These are phyloP conservation scores for Neolamprologus tretocephalus DNA, from an alignment of 2,113 vertebrate species.

Conservation along the genomic window DNA sequence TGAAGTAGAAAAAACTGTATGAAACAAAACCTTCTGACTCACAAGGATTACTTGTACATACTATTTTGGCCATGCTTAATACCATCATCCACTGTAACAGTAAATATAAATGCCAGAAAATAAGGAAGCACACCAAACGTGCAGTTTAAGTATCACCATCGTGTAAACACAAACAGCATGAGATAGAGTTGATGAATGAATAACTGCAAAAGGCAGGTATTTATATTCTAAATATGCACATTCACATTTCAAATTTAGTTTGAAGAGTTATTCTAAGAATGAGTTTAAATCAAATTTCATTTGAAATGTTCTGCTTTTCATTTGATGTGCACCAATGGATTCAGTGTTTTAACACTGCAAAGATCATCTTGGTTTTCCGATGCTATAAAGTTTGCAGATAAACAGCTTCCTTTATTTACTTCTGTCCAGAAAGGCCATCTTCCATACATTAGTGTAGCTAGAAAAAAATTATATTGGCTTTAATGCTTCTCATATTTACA, in stretches of 20 bases:
- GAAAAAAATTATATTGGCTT: neutral
- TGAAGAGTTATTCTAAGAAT: neutral
- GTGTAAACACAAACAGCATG: neutral
- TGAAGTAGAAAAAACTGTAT: neutral
- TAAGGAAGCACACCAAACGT: neutral
- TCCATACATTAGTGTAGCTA: neutral
- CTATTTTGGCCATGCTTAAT: neutral
- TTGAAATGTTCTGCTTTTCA: neutral
- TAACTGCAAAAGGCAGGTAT: neutral
- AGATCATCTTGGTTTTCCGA: neutral
- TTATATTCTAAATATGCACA: neutral
- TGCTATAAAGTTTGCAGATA: neutral
- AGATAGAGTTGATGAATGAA: neutral
- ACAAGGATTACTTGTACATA: neutral
- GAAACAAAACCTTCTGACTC: neutral
- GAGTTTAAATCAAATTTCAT: neutral
- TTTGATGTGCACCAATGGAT: neutral
- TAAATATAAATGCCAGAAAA: neutral
- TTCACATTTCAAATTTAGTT: neutral
- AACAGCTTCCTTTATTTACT: neutral
- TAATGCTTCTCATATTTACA: neutral
- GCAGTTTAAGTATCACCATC: neutral
- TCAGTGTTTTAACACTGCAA: neutral
- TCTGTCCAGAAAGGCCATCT: neutral
- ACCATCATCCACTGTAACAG: neutral